A percentile compares a stretch with the other conserved stretches of the same genome.
Evolutionary conservation across 1,140 invertebrate genomes (phyloP).

Genomic region (Aphelenchoides avenae): DNA sequence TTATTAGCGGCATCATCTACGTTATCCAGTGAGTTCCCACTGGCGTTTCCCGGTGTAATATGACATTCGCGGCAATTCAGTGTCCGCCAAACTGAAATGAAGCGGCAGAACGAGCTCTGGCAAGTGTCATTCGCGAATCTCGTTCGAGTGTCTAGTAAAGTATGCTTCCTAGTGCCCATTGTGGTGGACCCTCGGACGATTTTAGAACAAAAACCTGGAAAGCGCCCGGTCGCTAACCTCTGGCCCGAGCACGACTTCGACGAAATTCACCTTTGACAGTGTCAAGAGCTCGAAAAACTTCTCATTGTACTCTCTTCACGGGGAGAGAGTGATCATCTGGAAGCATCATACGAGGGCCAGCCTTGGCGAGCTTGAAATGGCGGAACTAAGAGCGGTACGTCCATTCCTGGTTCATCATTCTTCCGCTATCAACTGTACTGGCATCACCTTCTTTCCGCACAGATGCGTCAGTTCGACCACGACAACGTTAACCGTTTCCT

Average conservation of each 20-base stretch:
- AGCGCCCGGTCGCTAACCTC: conserved; percentile 33
- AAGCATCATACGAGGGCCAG: conserved; percentile 36
- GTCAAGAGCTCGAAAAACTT: conserved; percentile 48
- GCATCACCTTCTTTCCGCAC: no score
- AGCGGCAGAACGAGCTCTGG: conserved; percentile 40
- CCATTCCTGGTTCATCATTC: no score
- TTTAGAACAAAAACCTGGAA: no score
- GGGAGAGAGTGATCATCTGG: conserved; percentile 44
- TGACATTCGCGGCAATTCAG: not conserved
- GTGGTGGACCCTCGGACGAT: conserved; percentile 2
- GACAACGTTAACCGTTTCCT: conserved; percentile 82
- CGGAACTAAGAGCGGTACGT: conserved; percentile 34
- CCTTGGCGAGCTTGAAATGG: conserved; percentile 23
- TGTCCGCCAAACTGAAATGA: no score
- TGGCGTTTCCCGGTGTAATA: no score
- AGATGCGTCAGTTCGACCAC: conserved; percentile 75
- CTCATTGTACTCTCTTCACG: conserved; percentile 33
- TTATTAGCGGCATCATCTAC: conserved; percentile 22
- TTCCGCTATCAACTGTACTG: no score
- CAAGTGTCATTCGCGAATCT: conserved; percentile 32
- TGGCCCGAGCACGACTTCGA: conserved; percentile 37
- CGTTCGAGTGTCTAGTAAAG: no score
- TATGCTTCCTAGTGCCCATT: not conserved
- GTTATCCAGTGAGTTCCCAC: conserved; percentile 36
- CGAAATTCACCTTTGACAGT: conserved; percentile 52